phyloP scores from a whole-genome alignment of 2,113 vertebrate species.

The Heterotilapia buettikoferi region DNA sequence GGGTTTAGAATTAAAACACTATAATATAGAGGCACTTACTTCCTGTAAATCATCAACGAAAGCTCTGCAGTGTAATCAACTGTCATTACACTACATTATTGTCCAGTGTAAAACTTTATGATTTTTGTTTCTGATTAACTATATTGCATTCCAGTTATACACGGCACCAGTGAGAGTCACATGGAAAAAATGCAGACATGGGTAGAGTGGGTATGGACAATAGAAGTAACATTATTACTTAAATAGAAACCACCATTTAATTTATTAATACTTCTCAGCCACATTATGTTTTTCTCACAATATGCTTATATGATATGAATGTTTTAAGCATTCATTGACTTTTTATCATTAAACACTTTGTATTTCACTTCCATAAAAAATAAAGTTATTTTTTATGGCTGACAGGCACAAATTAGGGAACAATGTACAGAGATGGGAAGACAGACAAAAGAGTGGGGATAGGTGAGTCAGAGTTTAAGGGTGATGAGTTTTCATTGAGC shows the following conservation, averaged over 20 bases:
- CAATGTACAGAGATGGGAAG: not conserved
- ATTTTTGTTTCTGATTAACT: not conserved
- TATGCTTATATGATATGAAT: accelerated
- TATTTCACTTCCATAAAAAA: accelerated
- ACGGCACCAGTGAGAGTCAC: accelerated
- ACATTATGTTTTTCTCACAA: not conserved
- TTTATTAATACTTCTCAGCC: not conserved
- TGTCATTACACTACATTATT: accelerated
- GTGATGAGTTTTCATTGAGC: not conserved
- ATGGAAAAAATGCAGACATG: not conserved
- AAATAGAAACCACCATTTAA: not conserved
- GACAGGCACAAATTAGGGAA: not conserved
- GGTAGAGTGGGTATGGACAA: not conserved
- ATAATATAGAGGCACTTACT: accelerated
- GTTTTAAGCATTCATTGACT: accelerated
- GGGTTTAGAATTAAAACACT: accelerated
- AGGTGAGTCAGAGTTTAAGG: not conserved
- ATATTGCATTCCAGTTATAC: not conserved
- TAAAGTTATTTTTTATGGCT: not conserved
- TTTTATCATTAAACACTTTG: not conserved
- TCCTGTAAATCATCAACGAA: not conserved
- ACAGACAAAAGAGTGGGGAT: not conserved
- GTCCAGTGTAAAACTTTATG: not conserved
- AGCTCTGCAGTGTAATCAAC: accelerated
- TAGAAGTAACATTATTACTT: not conserved